Conservation (phyloP, 2,113 vertebrate species). For the Nothocercus julius region DNA sequence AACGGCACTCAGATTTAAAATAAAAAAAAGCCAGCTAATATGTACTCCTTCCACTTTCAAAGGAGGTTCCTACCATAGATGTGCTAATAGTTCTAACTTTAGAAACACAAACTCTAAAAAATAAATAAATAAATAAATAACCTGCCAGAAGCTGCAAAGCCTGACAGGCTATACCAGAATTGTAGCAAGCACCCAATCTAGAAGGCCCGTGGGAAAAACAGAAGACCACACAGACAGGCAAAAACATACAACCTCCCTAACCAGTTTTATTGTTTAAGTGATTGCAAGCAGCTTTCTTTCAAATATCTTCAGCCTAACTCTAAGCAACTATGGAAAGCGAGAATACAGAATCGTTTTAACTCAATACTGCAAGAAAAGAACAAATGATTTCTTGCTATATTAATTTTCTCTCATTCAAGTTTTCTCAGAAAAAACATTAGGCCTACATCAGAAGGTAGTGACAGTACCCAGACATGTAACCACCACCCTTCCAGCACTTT, state of each 20-base stretch:
- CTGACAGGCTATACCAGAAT: slow-evolving; percentile 22
- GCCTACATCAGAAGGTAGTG: background rate
- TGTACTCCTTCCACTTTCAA: background rate
- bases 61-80: background rate
- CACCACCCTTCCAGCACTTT: background rate
- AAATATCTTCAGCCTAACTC: background rate
- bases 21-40: background rate
- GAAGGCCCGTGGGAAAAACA: background rate
- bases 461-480: background rate
- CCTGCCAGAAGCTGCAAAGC: background rate
- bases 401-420: background rate
- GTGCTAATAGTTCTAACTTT: background rate
- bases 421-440: slow-evolving; percentile 21
- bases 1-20: background rate
- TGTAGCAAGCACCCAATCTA: background rate
- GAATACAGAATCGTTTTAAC: background rate
- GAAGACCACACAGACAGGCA: background rate
- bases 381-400: background rate
- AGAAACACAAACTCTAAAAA: background rate
- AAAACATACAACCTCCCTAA: slow-evolving; percentile 24
- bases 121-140: background rate
- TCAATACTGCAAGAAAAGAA: background rate
- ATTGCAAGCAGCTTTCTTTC: background rate
- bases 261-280: slow-evolving; percentile 23
- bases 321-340: background rate